Conservation (phyloP, 2,113 vertebrate species). For the Halcyon malimbica region DNA sequence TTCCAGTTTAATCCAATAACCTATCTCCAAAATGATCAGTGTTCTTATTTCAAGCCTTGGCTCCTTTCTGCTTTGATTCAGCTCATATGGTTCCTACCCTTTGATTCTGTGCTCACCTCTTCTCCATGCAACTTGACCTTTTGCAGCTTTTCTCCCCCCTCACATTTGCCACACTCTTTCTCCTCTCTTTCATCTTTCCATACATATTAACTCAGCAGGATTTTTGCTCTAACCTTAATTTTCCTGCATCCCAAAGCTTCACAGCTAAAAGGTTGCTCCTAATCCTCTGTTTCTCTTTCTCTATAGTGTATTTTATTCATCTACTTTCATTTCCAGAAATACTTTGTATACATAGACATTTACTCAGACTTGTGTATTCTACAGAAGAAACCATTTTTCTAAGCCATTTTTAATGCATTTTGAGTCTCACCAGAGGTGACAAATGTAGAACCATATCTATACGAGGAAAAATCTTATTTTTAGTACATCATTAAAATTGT, state of each 20-base stretch:
- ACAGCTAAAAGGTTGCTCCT: slow-evolving; percentile 70
- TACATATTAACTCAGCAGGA: slow-evolving; percentile 68
- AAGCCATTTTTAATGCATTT: slow-evolving; percentile 72
- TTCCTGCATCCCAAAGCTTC: slow-evolving; percentile 62
- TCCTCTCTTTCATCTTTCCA: slow-evolving; percentile 66
- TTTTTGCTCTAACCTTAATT: slow-evolving; percentile 66
- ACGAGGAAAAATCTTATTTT: not conserved
- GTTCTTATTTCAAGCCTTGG: slow-evolving; percentile 62
- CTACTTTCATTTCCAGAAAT: slow-evolving; percentile 71
- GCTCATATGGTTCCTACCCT: slow-evolving; percentile 51
- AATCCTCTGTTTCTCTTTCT: slow-evolving; percentile 70
- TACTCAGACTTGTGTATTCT: slow-evolving; percentile 67
- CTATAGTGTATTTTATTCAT: slow-evolving; percentile 68
- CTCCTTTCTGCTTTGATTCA: slow-evolving; percentile 57
- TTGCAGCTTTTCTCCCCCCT: slow-evolving; percentile 54
- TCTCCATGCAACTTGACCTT: slow-evolving; percentile 70
- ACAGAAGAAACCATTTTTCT: slow-evolving; percentile 56
- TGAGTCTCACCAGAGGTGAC: slow-evolving; percentile 41
- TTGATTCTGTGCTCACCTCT: slow-evolving; percentile 63
- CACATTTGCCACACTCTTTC: slow-evolving; percentile 63
- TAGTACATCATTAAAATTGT: not conserved
- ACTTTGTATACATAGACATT: slow-evolving; percentile 69
- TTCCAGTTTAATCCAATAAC: slow-evolving; percentile 68
- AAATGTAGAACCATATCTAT: not conserved
- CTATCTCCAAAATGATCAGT: slow-evolving; percentile 57